Conservation (phyloP, 1,140 invertebrate species). For the Zaprionus nigranus region DNA sequence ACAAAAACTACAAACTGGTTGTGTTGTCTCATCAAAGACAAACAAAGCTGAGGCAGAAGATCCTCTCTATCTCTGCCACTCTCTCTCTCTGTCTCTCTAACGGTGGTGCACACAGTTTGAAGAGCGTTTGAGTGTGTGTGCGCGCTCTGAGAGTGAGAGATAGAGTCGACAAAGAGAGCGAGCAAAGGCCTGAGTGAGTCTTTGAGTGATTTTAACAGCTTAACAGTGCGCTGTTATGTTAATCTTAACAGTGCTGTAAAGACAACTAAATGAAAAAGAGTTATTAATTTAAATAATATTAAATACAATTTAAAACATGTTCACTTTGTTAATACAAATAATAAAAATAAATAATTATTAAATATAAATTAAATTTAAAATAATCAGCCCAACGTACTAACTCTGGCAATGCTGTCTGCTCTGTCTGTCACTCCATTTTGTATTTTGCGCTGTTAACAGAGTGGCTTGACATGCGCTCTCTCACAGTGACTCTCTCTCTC, state of each 20-base stretch:
- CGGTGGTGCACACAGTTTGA: conserved; percentile 56
- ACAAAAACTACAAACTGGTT: conserved; percentile 80
- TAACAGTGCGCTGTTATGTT: conserved; percentile 43
- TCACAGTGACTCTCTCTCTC: conserved; percentile 7
- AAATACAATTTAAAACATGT: not conserved
- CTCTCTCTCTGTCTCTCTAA: conserved; percentile 58
- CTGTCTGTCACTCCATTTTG: conserved; percentile 69
- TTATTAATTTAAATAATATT: not conserved
- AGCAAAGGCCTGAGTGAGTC: not conserved
- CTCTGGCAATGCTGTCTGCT: not conserved
- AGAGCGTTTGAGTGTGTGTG: conserved; percentile 20
- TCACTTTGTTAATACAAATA: no score
- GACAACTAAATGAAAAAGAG: not conserved
- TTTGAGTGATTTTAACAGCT: conserved; percentile 66
- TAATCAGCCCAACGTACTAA: not conserved
- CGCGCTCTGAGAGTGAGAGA: conserved; percentile 6
- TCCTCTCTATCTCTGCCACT: not conserved
- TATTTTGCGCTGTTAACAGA: conserved; percentile 39
- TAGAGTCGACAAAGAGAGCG: conserved; percentile 5
- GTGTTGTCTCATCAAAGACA: conserved; percentile 65
- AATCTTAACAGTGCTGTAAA: conserved; percentile 25
- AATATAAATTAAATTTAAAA: not conserved
- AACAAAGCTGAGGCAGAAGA: conserved; percentile 63
- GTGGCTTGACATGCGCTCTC: conserved; percentile 1
- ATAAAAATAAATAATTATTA: not conserved